phyloP scores from a whole-genome alignment of 1,140 invertebrate species.

The Ceratitis capitata region DNA sequence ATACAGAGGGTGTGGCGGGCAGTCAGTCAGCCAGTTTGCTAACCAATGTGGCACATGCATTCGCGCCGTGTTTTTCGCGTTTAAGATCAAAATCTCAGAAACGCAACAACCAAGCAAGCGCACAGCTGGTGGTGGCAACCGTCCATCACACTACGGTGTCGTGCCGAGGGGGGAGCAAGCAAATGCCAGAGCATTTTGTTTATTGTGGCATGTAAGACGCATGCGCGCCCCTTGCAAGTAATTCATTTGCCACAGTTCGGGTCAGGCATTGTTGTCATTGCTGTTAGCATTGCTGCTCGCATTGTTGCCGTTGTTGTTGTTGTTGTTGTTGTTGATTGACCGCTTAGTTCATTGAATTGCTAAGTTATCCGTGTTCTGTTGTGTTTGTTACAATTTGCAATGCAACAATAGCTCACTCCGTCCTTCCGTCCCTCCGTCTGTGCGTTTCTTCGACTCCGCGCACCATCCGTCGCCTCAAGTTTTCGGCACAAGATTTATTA shows the following conservation, averaged over 20 bases:
- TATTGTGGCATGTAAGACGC: constrained; percentile 24
- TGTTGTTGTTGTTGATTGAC: neutral
- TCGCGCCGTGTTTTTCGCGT: neutral
- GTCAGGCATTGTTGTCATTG: neutral
- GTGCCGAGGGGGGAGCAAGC: neutral
- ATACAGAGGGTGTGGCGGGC: neutral
- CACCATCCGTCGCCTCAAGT: neutral
- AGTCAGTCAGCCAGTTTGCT: no score
- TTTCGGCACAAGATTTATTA: constrained; percentile 28
- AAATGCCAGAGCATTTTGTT: neutral
- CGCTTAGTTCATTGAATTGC: neutral
- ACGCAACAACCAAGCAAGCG: neutral
- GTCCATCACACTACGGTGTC: no score
- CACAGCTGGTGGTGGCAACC: no score
- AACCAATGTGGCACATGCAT: constrained; percentile 13
- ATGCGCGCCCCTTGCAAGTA: constrained; percentile 5
- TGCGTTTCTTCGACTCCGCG: no score
- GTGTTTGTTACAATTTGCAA: neutral
- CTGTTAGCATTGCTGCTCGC: neutral
- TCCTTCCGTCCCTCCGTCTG: neutral
- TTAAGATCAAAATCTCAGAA: neutral
- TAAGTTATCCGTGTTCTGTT: neutral
- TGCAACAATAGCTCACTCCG: constrained; percentile 6
- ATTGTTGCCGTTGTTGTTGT: no score
- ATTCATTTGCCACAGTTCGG: constrained; percentile 4